Evolutionary conservation across 30 jellyfish, hydroid and myxozoan genomes (phyloP), one percentile per base, ranked within the genome.

Genomic region (Sanderia malayensis): DNA sequence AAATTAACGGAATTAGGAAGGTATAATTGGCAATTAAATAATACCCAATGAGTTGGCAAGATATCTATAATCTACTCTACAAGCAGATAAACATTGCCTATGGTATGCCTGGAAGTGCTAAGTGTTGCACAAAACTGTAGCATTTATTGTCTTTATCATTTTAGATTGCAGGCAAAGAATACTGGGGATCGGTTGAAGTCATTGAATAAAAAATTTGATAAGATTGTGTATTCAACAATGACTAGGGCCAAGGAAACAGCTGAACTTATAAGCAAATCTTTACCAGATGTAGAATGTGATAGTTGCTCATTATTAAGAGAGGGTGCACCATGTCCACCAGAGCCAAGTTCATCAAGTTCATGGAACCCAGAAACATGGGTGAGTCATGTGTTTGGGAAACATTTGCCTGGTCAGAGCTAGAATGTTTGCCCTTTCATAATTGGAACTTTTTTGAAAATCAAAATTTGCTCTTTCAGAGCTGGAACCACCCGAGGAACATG

Each of bases 271-370:
- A 61, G 82, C 34, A 78, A 80, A 4, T 58, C 82, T 28, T 30
- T 92, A 70, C 87, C 91, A 17, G 95, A 79, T 33, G 86, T 92
- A 1, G 59, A 78, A 1, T 15, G 66, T 31, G 89, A 68, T 37
- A 73, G 85, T 47, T 92, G 98, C 64, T 67, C 94, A 20, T 24
- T 92, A 76, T 46, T 92, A 4, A 59, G 98, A 26, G 98, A 92
- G 62, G 98, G 98, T 18, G 98, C 98, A 18, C 98, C 98, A 17
- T 85, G 93, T 74, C 96, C 95, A 0, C 96, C 96, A 4, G 98
- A 92, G 49, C 98, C 98, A 49, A 46, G 89, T 25, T 33, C 85
- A 70, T 90, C 98, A 32, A 57, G 57, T 44, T 21, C 66, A 0
- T 84, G 98, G 96, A 74, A 67, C 1, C 95, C 95, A 9, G 94